These are phyloP conservation scores for Mus caroli DNA, from an alignment of 2,797 vertebrate genomes.

Conservation along the genomic window DNA sequence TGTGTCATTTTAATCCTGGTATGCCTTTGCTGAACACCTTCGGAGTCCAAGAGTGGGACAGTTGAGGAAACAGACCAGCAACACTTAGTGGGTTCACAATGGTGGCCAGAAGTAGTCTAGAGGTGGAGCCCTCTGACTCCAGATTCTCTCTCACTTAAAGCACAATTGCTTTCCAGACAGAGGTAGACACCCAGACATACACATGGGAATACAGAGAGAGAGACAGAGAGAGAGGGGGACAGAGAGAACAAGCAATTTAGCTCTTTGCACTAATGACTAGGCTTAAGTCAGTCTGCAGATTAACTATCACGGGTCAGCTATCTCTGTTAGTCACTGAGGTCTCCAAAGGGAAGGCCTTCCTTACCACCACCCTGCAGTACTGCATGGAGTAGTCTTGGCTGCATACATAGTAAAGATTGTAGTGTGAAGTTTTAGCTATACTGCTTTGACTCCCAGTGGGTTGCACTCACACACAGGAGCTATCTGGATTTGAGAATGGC, in stretches of 20 bases:
- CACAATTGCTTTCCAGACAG: not conserved
- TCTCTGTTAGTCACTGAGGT: not conserved
- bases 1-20: not conserved
- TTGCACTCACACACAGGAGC: no score
- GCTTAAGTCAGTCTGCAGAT: not conserved
- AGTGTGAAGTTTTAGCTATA: no score
- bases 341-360: not conserved
- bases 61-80: not conserved
- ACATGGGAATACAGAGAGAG: not conserved
- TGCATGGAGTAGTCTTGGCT: not conserved
- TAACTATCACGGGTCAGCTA: not conserved
- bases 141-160: not conserved
- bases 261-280: not conserved
- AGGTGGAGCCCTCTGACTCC: not conserved
- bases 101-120: not conserved
- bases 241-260: not conserved
- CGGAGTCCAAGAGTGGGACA: not conserved
- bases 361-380: not conserved
- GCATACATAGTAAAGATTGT: no score
- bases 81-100: not conserved
- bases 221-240: not conserved
- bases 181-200: not conserved
- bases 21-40: not conserved
- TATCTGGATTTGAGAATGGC: no score
- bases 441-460: no score